Evolutionary conservation across 1,140 invertebrate genomes (phyloP).

Genomic region (Galendromus occidentalis): DNA sequence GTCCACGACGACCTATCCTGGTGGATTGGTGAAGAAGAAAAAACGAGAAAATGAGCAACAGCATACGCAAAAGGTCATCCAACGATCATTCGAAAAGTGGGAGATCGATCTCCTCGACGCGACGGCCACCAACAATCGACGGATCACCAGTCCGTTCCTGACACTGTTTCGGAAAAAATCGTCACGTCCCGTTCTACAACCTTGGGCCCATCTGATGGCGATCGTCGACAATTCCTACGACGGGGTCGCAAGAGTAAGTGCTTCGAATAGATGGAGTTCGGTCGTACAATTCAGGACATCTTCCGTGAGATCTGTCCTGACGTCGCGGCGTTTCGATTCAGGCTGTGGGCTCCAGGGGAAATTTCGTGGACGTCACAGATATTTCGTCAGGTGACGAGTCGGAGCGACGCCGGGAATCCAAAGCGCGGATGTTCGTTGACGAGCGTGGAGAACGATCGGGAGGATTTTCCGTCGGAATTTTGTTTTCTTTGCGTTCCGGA

Average conservation of each 20-base stretch:
- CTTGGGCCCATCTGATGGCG: constrained; percentile 1
- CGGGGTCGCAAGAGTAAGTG: not conserved
- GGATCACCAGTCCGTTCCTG: not conserved
- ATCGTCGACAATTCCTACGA: constrained; percentile 9
- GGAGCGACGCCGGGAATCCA: too few relatives aligned
- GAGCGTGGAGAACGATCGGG: too few relatives aligned
- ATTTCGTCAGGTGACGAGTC: too few relatives aligned
- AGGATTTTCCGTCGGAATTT: too few relatives aligned
- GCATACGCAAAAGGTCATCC: not conserved
- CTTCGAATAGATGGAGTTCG: too few relatives aligned
- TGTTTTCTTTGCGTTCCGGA: too few relatives aligned
- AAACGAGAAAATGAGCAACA: not conserved
- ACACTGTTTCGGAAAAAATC: constrained; percentile 7
- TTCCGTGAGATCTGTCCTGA: too few relatives aligned
- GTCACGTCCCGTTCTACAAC: not conserved
- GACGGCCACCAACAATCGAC: not conserved
- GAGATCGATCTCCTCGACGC: not conserved
- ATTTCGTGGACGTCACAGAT: too few relatives aligned
- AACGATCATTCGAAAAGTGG: not conserved
- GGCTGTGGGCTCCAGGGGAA: too few relatives aligned
- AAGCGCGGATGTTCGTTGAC: too few relatives aligned
- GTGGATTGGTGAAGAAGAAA: not conserved
- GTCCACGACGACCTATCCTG: not conserved
- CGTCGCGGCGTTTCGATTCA: too few relatives aligned
- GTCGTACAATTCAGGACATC: too few relatives aligned